Evolutionary conservation across 2,797 vertebrate species (phyloP).

Genomic region (Tachyglossus aculeatus): DNA sequence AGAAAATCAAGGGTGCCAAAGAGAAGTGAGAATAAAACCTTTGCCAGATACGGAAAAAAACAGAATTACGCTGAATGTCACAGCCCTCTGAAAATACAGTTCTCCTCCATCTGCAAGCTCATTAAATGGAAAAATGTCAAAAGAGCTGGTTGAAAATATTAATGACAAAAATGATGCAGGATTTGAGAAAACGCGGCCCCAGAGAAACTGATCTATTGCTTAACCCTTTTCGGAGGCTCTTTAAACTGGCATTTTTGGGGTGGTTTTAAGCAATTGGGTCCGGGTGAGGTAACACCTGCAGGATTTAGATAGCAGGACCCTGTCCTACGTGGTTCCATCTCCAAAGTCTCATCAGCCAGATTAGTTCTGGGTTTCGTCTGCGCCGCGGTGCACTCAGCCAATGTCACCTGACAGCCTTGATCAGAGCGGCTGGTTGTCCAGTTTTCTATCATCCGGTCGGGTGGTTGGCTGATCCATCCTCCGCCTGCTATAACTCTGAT

Average conservation of each 20-base stretch:
- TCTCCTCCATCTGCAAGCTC: slow-evolving; percentile 61
- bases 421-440: too few relatives aligned
- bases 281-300: too few relatives aligned
- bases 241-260: too few relatives aligned
- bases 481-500: too few relatives aligned
- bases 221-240: slow-evolving; percentile 6
- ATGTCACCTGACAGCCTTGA: too few relatives aligned
- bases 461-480: too few relatives aligned
- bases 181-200: slow-evolving; percentile 17
- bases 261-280: too few relatives aligned
- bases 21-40: slow-evolving; percentile 22
- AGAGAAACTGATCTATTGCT: slow-evolving; percentile 20
- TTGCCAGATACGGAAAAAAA: slow-evolving; percentile 29
- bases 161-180: slow-evolving; percentile 37
- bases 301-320: not conserved
- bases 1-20: slow-evolving; percentile 36
- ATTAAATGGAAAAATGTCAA: slow-evolving; percentile 71
- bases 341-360: too few relatives aligned
- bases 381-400: too few relatives aligned
- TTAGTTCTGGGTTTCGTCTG: too few relatives aligned
- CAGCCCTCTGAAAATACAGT: slow-evolving; percentile 29
- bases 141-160: slow-evolving; percentile 61
- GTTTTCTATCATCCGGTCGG: too few relatives aligned
- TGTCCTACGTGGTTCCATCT: not conserved
- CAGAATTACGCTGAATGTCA: slow-evolving; percentile 53